Percentiles rank a stretch among this genome's conserved stretches.
These are phyloP conservation scores for Tokudaia muenninki DNA, from an alignment of 2,797 vertebrate genomes.

Conservation along the genomic window DNA sequence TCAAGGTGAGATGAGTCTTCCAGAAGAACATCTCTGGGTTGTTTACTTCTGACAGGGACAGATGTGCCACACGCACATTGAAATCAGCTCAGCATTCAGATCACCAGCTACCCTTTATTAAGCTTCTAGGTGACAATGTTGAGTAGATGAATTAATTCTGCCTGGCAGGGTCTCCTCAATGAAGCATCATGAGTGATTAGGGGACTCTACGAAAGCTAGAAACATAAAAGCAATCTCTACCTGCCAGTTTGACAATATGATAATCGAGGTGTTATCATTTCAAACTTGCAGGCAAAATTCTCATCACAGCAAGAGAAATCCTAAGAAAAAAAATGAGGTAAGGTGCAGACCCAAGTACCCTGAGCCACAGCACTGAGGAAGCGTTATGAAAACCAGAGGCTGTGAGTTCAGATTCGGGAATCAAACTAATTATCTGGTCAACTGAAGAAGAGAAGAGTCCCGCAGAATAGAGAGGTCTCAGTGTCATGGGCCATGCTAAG, in stretches of 20 bases:
- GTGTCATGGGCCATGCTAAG: neutral
- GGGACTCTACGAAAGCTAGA: neutral
- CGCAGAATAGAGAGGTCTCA: neutral
- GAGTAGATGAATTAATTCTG: neutral
- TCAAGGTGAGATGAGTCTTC: neutral
- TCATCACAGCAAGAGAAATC: neutral
- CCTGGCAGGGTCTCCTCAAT: neutral
- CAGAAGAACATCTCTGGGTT: neutral
- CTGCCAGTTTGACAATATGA: neutral
- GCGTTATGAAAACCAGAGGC: neutral
- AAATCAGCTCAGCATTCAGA: neutral
- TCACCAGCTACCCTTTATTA: neutral
- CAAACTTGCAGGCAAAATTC: neutral
- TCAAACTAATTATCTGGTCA: neutral
- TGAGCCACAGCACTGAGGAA: neutral
- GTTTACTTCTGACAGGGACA: neutral
- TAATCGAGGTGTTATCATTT: neutral
- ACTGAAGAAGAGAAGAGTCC: neutral
- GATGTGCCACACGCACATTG: neutral
- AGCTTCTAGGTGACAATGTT: neutral
- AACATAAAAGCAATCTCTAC: neutral
- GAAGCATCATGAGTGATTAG: neutral
- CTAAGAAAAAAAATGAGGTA: neutral
- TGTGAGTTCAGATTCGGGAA: neutral
- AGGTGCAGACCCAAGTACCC: neutral